These are phyloP conservation scores for Eriocheir sinensis DNA, from an alignment of 1,140 invertebrate species.

Conservation along the genomic window DNA sequence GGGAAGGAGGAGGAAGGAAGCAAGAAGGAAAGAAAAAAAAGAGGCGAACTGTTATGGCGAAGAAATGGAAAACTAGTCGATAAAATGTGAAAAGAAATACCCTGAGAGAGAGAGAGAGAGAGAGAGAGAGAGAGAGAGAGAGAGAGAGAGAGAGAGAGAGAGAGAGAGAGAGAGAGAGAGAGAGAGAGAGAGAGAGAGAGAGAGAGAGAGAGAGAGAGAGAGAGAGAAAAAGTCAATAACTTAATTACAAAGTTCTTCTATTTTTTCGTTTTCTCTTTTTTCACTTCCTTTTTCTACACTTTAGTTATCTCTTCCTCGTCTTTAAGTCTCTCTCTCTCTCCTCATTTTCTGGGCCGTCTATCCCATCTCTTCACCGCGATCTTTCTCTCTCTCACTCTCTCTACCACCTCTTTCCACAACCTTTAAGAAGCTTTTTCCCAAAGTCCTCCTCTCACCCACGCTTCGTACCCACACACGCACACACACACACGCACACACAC, in stretches of 20 bases:
- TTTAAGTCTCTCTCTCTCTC: neutral
- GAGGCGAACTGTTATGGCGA: neutral
- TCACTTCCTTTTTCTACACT: neutral
- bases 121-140: constrained; percentile 22
- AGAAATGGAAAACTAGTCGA: neutral
- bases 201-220: too few species aligned
- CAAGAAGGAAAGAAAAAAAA: neutral
- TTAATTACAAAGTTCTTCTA: neutral
- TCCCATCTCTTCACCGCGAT: neutral
- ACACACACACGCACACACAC: neutral
- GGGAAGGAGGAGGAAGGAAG: too few species aligned
- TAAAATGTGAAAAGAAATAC: neutral
- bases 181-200: too few species aligned
- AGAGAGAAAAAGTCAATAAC: too few species aligned
- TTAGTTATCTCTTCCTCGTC: neutral
- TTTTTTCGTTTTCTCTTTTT: neutral
- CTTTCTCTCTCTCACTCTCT: neutral
- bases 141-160: constrained; percentile 22
- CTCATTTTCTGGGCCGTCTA: neutral
- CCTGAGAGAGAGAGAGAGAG: neutral
- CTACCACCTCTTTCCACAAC: neutral
- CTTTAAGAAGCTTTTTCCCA: constrained; percentile 14
- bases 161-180: neutral
- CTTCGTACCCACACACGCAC: neutral
- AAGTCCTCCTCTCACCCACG: neutral